phyloP scores from a whole-genome alignment of 2,888 invertebrate genomes.

The Metopia argyrocephala region DNA sequence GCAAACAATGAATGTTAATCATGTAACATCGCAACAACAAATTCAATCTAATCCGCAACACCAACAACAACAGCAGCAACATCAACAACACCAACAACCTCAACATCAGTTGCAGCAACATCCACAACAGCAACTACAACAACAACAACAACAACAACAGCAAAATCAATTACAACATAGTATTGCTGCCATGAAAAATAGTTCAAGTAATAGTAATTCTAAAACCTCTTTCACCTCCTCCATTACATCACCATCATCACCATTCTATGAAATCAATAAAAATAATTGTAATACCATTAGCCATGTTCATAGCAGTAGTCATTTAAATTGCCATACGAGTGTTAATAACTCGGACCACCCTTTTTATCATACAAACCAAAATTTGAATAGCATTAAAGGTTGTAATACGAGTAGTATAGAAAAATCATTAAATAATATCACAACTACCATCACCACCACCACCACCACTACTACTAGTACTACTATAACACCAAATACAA shows the following conservation, averaged over 20 bases:
- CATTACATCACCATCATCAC: slow-evolving; percentile 56
- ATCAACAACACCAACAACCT: slow-evolving; percentile 72
- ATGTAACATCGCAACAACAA: slow-evolving; percentile 57
- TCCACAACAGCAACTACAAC: slow-evolving; percentile 79
- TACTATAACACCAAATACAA: slow-evolving; percentile 61
- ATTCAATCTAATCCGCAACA: slow-evolving; percentile 64
- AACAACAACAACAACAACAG: slow-evolving; percentile 62
- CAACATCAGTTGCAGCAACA: slow-evolving; percentile 51
- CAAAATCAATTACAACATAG: slow-evolving; percentile 65
- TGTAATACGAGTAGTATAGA: slow-evolving; percentile 66
- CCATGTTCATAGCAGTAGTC: slow-evolving; percentile 65
- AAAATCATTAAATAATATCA: slow-evolving; percentile 46
- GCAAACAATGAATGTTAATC: slow-evolving; percentile 57
- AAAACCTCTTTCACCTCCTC: slow-evolving; percentile 30
- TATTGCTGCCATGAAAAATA: slow-evolving; percentile 65
- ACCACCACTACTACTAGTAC: slow-evolving; percentile 53
- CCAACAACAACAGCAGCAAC: slow-evolving; percentile 67
- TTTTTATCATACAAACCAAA: too few species aligned
- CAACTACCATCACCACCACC: slow-evolving; percentile 64
- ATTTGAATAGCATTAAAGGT: slow-evolving; percentile 64
- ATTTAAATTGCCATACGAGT: slow-evolving; percentile 70
- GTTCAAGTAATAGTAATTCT: slow-evolving; percentile 60
- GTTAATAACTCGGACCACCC: too few species aligned
- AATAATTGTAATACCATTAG: slow-evolving; percentile 67
- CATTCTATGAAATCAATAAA: slow-evolving; percentile 33